Conservation (phyloP, 2,797 vertebrate genomes). For the Notamacropus eugenii region DNA sequence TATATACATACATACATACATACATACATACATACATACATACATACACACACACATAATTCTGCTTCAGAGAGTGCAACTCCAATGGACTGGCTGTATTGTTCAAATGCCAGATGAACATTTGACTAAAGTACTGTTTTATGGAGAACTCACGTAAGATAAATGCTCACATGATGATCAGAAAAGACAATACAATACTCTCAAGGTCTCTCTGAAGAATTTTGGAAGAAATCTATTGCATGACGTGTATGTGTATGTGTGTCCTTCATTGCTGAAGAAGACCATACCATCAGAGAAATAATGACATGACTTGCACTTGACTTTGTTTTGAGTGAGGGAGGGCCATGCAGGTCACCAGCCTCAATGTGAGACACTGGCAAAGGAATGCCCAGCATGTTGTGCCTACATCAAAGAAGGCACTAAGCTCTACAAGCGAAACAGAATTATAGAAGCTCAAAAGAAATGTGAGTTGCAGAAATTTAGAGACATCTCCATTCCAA, state of each 20-base stretch:
- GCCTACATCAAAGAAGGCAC: neutral
- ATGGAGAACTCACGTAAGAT: neutral
- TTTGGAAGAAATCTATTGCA: neutral
- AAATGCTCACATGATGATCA: neutral
- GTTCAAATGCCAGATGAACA: no score
- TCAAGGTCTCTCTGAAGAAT: neutral
- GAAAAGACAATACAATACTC: neutral
- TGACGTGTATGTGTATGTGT: neutral
- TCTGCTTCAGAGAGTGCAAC: no score
- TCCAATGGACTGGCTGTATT: no score
- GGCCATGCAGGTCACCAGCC: no score
- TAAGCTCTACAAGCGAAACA: neutral
- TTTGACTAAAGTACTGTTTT: neutral
- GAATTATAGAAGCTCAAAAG: neutral
- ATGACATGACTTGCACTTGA: no score
- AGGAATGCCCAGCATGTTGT: neutral
- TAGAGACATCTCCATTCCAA: neutral
- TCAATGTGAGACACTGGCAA: neutral
- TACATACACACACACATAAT: no score
- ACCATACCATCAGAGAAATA: no score
- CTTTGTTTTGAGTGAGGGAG: no score
- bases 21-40: no score
- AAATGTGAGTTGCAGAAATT: neutral
- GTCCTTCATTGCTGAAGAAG: no score
- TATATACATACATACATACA: no score